phyloP scores from a whole-genome alignment of 2,797 vertebrate genomes.

The Clamator glandarius region DNA sequence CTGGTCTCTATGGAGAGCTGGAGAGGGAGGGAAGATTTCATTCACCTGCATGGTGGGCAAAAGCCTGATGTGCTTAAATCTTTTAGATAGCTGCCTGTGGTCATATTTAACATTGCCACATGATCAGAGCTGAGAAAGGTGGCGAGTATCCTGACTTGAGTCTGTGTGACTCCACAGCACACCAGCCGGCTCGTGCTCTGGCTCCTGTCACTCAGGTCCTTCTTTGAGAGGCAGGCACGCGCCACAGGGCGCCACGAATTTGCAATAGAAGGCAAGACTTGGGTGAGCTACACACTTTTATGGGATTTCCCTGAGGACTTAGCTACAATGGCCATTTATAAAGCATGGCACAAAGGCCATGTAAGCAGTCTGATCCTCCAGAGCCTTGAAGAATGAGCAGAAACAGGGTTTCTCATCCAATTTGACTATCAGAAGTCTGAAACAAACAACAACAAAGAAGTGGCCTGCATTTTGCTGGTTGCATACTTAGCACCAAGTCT shows the following conservation, averaged over 20 bases:
- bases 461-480: neutral
- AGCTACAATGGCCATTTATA: neutral
- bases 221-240: neutral
- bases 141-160: neutral
- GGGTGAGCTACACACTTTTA: rapidly evolving
- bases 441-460: neutral
- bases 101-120: neutral
- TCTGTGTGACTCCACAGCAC: neutral
- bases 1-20: neutral
- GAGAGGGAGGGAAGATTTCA: neutral
- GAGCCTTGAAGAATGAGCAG: neutral
- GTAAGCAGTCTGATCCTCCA: neutral
- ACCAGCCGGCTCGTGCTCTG: neutral
- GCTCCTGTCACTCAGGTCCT: neutral
- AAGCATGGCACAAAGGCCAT: neutral
- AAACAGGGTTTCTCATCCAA: neutral
- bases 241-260: neutral
- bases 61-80: neutral
- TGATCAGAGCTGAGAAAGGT: neutral
- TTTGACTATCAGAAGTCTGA: neutral
- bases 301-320: neutral
- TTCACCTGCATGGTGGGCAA: neutral
- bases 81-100: neutral
- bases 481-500: neutral
- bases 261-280: neutral